Evolutionary conservation across 2,113 vertebrate genomes (phyloP), one percentile per base, ranked within the genome.

Genomic region (Bothrops jararaca): DNA sequence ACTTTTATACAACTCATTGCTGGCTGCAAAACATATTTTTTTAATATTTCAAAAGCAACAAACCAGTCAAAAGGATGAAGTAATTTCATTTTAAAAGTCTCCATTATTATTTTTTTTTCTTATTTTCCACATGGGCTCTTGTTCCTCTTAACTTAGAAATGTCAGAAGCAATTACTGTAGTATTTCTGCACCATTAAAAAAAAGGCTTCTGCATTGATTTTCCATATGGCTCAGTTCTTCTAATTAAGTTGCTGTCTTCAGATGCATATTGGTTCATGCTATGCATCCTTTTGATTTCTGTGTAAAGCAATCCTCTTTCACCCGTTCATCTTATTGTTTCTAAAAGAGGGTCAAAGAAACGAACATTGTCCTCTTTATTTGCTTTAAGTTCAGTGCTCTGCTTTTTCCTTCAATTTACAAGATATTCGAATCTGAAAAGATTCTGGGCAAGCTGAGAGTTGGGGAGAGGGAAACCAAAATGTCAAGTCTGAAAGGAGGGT

Each of bases 91-190:
- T 80, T 39, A 39, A 20, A 50, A 7, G 42, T 39, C 22, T 29
- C 80, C 24, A 1, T 23, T 34, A 50, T 50, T 50, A 50, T 50
- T 50, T 1, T 48, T 48, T 50, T 50, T 42, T 15, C 39, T 45
- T 89, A 18, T 24, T 92, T 39, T 85, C 42, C 39, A 34, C 34
- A 50, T 11, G 20, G 48, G 39, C 54, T 39, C 42, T 24, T 64
- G 23, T 48, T 53, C 48, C 11, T 45, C 4, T 60, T 58, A 88
- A 90, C 86, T 22, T 12, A 20, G 9, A 24, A 92, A 50, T 74
- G 91, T 85, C 93, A 95, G 95, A 96, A 95, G 95, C 95, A 97
- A 96, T 96, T 94, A 69, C 29, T n/a, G 5, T 69, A 57, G 94
- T 93, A 94, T 39, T 50, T 89, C n/a, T 93, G 89, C 60, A 89